These are phyloP conservation scores for Theodoxus fluviatilis DNA, from an alignment of 2,888 invertebrate genomes.

Conservation along the genomic window DNA sequence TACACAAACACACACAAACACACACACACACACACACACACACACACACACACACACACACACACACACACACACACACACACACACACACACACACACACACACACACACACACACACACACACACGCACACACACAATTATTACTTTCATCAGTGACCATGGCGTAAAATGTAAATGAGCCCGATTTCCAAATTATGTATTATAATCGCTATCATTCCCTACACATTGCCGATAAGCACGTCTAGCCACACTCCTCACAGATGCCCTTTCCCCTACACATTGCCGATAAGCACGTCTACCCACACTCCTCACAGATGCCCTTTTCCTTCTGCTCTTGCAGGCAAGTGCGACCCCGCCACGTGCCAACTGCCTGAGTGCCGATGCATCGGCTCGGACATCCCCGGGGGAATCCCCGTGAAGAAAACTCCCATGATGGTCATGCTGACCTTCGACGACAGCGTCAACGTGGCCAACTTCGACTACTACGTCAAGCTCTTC, in stretches of 20 bases:
- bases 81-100: not conserved
- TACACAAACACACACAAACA: constrained; percentile 8
- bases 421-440: constrained; percentile 44
- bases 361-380: constrained; percentile 38
- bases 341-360: constrained; percentile 33
- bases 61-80: constrained; percentile 3
- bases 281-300: too few relatives aligned
- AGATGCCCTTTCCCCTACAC: too few relatives aligned
- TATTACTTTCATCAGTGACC: not conserved
- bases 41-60: constrained; percentile 14
- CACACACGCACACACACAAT: not conserved
- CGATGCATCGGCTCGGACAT: constrained; percentile 36
- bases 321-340: too few relatives aligned
- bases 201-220: too few relatives aligned
- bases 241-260: too few relatives aligned
- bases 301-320: too few relatives aligned
- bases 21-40: constrained; percentile 19
- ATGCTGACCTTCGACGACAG: constrained; percentile 52
- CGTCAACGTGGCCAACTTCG: constrained; percentile 38
- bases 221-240: too few relatives aligned
- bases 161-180: too few relatives aligned
- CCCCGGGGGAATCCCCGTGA: constrained; percentile 32
- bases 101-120: not conserved
- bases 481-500: constrained; percentile 37
- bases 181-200: too few relatives aligned